These are phyloP conservation scores for Mechanitis mazaeus DNA, from an alignment of 2,888 invertebrate species.

Conservation along the genomic window DNA sequence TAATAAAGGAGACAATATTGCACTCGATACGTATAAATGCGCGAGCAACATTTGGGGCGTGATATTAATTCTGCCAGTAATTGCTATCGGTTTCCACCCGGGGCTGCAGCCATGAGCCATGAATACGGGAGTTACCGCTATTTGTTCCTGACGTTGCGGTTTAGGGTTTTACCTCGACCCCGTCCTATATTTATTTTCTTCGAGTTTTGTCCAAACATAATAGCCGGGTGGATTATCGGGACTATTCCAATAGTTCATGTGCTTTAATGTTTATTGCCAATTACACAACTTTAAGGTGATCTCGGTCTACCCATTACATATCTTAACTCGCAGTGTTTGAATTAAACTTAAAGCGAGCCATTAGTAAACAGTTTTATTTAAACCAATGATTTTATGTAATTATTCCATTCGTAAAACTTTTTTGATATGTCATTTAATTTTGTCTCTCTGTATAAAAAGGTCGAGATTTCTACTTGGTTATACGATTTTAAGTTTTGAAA, in stretches of 20 bases:
- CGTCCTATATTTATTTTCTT: conserved; percentile 73
- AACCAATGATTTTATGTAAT: too few relatives aligned
- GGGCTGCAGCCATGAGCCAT: conserved; percentile 73
- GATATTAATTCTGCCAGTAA: conserved; percentile 76
- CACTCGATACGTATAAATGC: conserved; percentile 76
- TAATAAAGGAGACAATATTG: conserved; percentile 78
- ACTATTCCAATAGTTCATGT: conserved; percentile 51
- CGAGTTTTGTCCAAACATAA: conserved; percentile 63
- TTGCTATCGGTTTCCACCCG: conserved; percentile 73
- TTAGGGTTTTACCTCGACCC: conserved; percentile 67
- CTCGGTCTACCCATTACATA: conserved; percentile 18
- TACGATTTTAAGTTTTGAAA: conserved; percentile 26
- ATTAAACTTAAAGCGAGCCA: too few relatives aligned
- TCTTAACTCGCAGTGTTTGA: too few relatives aligned
- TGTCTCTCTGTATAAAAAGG: conserved; percentile 20
- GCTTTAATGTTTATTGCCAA: conserved; percentile 49
- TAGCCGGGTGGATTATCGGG: conserved; percentile 59
- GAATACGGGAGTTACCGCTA: conserved; percentile 76
- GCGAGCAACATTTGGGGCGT: conserved; percentile 74
- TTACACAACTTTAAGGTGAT: conserved; percentile 42
- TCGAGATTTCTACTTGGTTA: conserved; percentile 20
- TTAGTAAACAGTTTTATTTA: too few relatives aligned
- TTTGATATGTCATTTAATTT: conserved; percentile 29
- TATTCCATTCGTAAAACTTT: too few relatives aligned
- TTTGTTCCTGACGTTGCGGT: conserved; percentile 75